These are phyloP conservation scores for Ginglymostoma cirratum DNA, from an alignment of 2,113 vertebrate species.

Conservation along the genomic window DNA sequence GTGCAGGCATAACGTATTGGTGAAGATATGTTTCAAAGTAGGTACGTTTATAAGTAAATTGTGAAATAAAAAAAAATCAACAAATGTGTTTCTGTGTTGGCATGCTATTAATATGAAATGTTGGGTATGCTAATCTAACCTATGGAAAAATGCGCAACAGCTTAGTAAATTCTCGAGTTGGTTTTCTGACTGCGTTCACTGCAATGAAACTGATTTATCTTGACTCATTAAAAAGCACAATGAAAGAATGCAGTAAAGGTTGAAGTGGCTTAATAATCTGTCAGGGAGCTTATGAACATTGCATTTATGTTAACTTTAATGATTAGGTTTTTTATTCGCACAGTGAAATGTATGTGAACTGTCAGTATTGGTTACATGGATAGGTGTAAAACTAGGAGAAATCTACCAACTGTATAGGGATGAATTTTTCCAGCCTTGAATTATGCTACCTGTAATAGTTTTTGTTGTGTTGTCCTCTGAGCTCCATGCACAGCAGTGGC, in stretches of 20 bases:
- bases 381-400: neutral
- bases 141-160: neutral
- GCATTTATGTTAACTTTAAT: neutral
- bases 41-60: neutral
- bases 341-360: neutral
- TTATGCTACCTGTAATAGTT: too few relatives aligned
- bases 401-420: neutral
- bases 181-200: neutral
- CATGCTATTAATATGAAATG: neutral
- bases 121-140: neutral
- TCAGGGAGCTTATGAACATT: neutral
- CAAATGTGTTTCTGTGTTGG: neutral
- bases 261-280: neutral
- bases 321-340: neutral
- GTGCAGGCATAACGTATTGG: neutral
- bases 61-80: neutral
- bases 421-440: too few relatives aligned
- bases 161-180: neutral
- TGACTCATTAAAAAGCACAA: neutral
- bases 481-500: too few relatives aligned
- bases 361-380: neutral
- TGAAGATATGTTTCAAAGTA: neutral
- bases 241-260: neutral
- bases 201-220: neutral
- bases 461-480: too few relatives aligned